Evolutionary conservation across 2,113 vertebrate species (phyloP).

Genomic region (Scalopus aquaticus): DNA sequence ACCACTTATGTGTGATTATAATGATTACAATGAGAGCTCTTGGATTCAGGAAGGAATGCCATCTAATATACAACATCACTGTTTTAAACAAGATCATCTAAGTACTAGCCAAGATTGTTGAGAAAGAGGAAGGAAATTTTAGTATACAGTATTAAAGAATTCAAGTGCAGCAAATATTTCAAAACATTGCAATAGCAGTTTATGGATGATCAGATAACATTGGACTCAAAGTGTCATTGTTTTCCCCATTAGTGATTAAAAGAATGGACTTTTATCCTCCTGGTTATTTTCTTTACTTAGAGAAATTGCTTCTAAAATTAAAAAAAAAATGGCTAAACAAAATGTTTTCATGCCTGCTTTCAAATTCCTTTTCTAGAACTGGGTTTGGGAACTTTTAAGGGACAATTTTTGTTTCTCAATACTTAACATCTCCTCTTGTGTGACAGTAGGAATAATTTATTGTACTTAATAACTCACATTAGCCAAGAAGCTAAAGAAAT

Average conservation of each 20-base stretch:
- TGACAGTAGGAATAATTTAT: constrained; percentile 48
- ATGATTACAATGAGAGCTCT: background rate
- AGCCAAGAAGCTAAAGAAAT: constrained; percentile 6
- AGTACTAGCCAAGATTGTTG: background rate
- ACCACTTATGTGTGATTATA: constrained; percentile 35
- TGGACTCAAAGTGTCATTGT: background rate
- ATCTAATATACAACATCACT: background rate
- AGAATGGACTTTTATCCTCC: constrained; percentile 24
- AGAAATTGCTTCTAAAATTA: background rate
- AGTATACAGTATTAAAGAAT: background rate
- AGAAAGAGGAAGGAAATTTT: background rate
- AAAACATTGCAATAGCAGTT: background rate
- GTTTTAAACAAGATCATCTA: constrained; percentile 23
- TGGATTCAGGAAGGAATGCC: background rate
- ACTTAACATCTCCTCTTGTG: background rate
- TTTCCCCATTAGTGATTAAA: background rate
- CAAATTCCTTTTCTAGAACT: constrained; percentile 6
- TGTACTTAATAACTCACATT: constrained; percentile 17
- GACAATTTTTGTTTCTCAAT: constrained; percentile 20
- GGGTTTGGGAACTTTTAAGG: constrained; percentile 5
- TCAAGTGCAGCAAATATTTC: background rate
- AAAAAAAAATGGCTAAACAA: background rate
- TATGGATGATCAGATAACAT: background rate
- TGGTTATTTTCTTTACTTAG: background rate
- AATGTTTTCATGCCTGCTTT: background rate